A percentile compares a stretch with the other conserved stretches of the same genome.
Evolutionary conservation across 2,113 vertebrate species (phyloP).

Genomic region (Miniopterus natalensis): DNA sequence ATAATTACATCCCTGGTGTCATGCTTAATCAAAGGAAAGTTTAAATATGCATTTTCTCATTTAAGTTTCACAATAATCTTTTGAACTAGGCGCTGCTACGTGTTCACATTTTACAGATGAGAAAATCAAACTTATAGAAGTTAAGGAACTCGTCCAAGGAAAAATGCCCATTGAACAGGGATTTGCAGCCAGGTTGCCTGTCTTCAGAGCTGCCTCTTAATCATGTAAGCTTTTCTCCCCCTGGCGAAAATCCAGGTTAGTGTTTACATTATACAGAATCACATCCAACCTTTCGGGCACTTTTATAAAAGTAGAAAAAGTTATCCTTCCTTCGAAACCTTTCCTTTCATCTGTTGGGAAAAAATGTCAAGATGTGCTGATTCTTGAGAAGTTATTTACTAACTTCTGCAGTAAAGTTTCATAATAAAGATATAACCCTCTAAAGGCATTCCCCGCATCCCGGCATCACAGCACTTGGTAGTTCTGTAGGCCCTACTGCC

Average conservation of each 20-base stretch:
- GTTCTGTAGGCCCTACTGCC: neutral
- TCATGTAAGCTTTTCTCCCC: neutral
- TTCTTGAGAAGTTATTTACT: neutral
- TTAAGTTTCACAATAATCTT: neutral
- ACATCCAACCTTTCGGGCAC: neutral
- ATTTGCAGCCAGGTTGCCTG: neutral
- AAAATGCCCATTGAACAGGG: neutral
- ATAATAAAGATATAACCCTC: neutral
- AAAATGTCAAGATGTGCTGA: neutral
- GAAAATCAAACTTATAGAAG: slow-evolving; percentile 27
- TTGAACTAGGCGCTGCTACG: neutral
- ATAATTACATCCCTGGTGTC: neutral
- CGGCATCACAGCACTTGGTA: neutral
- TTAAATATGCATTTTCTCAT: neutral
- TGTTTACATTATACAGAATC: neutral
- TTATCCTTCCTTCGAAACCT: neutral
- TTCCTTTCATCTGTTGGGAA: neutral
- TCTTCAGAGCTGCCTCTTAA: neutral
- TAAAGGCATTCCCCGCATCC: neutral
- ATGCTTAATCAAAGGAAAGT: neutral
- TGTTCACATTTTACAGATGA: neutral
- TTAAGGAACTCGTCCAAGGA: neutral
- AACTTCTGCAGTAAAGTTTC: neutral
- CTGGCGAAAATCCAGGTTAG: neutral
- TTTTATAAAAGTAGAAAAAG: neutral